A percentile compares a stretch with the other conserved stretches of the same genome.
Conservation (phyloP, 2,797 vertebrate genomes). For the Pantherophis vulpinus region DNA sequence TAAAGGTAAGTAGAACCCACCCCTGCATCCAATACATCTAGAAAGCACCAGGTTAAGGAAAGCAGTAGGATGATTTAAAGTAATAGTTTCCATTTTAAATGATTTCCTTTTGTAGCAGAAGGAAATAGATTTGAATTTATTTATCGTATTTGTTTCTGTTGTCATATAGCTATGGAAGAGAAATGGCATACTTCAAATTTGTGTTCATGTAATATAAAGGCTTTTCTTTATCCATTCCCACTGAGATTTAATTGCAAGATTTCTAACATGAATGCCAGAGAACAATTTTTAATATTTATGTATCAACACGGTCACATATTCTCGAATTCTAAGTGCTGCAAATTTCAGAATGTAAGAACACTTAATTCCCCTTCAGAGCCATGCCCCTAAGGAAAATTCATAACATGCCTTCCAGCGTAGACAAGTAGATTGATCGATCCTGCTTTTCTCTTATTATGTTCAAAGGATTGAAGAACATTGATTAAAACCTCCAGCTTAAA, state of each 20-base stretch:
- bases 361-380: neutral
- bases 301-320: neutral
- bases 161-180: neutral
- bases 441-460: neutral
- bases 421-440: neutral
- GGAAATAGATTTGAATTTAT: neutral
- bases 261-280: neutral
- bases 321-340: neutral
- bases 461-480: neutral
- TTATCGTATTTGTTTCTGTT: neutral
- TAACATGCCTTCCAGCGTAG: neutral
- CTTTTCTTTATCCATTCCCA: neutral
- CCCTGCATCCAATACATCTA: neutral
- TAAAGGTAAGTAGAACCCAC: no score
- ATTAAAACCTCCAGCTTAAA: constrained; percentile 1
- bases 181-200: neutral
- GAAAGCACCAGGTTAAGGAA: neutral
- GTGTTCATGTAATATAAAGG: neutral
- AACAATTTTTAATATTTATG: neutral
- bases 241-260: neutral
- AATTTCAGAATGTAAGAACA: neutral
- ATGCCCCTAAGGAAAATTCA: neutral
- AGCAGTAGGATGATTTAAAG: neutral
- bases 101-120: neutral
- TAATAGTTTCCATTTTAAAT: neutral